Evolutionary conservation across 2,888 invertebrate species (phyloP), one percentile per base, ranked within the genome.

Genomic region (Lobophora halterata): DNA sequence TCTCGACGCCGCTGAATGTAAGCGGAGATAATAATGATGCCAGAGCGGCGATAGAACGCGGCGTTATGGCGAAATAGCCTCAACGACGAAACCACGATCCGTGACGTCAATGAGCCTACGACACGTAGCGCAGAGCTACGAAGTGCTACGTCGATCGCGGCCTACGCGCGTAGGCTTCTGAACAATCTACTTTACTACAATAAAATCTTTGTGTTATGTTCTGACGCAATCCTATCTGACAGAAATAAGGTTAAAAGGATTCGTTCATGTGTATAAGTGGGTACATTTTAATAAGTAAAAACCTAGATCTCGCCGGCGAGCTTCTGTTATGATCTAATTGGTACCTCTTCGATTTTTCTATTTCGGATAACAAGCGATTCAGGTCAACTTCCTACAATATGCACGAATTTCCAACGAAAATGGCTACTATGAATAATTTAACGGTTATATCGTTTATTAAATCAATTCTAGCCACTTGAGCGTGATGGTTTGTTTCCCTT

Each of bases 41-140:
- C 28, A 32, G n/a, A 38, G 36, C 38, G 31, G 30, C 20, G 8
- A 30, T 37, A 28, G 33, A 36, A 17, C n/a, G 28, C 40, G 36
- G 35, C 16, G 50, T 52, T 42, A 52, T 55, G 54, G 47, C 44
- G 52, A 57, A 60, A 49, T 47, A 55, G 44, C 38, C 55, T 59
- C 58, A 58, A 52, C 48, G 40, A 37, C 57, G 52, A 53, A 56
- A 46, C 53, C 55, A 49, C 46, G 50, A 50, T 45, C 46, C 42
- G 52, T 65, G 61, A 62, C 69, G 65, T 64, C 64, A 69, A 46
- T 23, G 41, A 45, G 43, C 35, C 29, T 19, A 43, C 20, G 37
- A 41, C 49, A 49, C 68, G 70, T 69, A 67, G 69, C 64, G 44
- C n/a, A 39, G 40, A 25, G 65, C 72, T 73, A 72, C 73, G 69